Evolutionary conservation across 2,113 vertebrate species (phyloP), one percentile per base, ranked within the genome.

Genomic region (Ochotona princeps): DNA sequence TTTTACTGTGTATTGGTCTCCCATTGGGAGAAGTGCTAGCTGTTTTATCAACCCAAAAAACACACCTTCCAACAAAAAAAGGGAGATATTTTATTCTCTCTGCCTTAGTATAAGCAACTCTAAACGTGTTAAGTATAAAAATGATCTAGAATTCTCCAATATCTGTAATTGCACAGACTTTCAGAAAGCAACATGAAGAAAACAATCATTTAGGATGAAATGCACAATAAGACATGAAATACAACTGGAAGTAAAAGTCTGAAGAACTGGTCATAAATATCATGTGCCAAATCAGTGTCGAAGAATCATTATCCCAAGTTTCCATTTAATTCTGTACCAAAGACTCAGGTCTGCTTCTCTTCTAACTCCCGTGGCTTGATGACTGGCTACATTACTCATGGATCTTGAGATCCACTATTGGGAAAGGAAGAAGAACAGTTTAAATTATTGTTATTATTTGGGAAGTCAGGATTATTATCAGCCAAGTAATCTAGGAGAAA

Each of bases 391-490:
- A 76, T 75, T 75, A 67, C 28, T 73, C 49, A 47, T 13, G 35
- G 9, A 54, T 26, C 60, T 89, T 80, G 38, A 83, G 21, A 6
- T 78, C 23, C 49, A 21, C 35, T n/a, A 54, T 20, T 67, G 57
- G 38, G 57, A 78, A 85, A 67, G 49, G 23, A 67, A 44, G 44
- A 72, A 90, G 32, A 70, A 85, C 21, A 87, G 30, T 90, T 15
- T 84, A 26, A 92, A 60, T 87, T 79, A 78, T 4, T 57, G 25
- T 32, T 84, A 75, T 69, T 81, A 38, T 70, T 85, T 93, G n/a
- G 57, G 32, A 90, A 84, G 6, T 79, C 15, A 47, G 38, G n/a
- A 65, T 86, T 92, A 79, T 87, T 90, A 96, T n/a, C 38, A 67
- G 83, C 28, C 47, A 79, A 10, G 11, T 21, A 44, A 88, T 69